Conservation (phyloP, 1,140 invertebrate genomes). For the Drosophila parabipectinata region DNA sequence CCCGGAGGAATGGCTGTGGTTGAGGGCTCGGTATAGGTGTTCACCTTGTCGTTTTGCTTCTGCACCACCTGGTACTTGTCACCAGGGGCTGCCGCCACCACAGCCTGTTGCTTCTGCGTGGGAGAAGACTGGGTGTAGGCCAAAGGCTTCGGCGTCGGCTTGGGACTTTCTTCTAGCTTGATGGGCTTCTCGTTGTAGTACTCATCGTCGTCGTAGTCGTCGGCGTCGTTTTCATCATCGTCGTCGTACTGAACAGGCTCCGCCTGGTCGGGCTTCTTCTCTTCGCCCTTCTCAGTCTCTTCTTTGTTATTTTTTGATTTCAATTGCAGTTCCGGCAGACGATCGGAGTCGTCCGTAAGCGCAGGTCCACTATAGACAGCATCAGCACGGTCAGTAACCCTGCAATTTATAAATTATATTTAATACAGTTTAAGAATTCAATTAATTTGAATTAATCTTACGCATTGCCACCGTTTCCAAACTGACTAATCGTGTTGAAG, state of each 20-base stretch:
- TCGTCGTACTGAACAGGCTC: constrained; percentile 74
- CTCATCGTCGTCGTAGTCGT: constrained; percentile 85
- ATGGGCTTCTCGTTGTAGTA: constrained; percentile 77
- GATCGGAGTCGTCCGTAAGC: constrained; percentile 64
- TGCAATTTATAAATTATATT: constrained; percentile 13
- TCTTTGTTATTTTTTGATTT: constrained; percentile 73
- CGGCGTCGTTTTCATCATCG: constrained; percentile 83
- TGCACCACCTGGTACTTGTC: constrained; percentile 69
- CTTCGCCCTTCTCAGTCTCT: constrained; percentile 20
- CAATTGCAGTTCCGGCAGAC: constrained; percentile 72
- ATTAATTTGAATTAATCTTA: constrained; percentile 22
- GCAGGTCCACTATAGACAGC: constrained; percentile 71
- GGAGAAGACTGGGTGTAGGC: constrained; percentile 72
- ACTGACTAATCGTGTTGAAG: constrained; percentile 83
- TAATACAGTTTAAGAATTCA: too few relatives aligned
- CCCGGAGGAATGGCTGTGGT: constrained; percentile 75
- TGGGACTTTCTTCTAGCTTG: constrained; percentile 59
- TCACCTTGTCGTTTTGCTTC: constrained; percentile 75
- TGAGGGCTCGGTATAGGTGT: constrained; percentile 53
- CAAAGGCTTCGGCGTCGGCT: constrained; percentile 8
- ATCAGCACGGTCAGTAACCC: constrained; percentile 78
- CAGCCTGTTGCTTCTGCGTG: constrained; percentile 82
- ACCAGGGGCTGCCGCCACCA: constrained; percentile 68
- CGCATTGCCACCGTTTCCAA: constrained; percentile 71
- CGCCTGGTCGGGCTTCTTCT: constrained; percentile 45